Base-by-base conservation (phyloP, 2,113 vertebrate species). In the Silurus asotus region DNA sequence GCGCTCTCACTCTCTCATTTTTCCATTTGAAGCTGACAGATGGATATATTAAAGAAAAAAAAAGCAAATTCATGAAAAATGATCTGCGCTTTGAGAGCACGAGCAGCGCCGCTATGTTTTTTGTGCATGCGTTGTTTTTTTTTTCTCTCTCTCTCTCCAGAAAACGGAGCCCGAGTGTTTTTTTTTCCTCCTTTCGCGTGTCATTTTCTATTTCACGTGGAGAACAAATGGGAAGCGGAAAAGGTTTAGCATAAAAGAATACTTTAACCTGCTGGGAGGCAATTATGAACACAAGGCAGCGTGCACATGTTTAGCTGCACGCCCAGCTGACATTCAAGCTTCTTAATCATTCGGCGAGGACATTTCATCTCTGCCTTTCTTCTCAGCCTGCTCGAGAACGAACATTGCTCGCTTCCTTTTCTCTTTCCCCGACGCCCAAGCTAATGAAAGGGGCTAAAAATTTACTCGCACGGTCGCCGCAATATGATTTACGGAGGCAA, bases 261-360 rank as follows among this genome's bases (percentile, higher is more conserved):
- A 83, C 90, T 92, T 92, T 89, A 90, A 93, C 92, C 92, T 93
- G 92, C 92, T 93, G 92, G 90, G 92, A 92, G 92, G 92, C 92
- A 91, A 93, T 94, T 92, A 92, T 87, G 53, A 90, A 77, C 72
- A 72, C 83, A 87, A 55, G 85, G 90, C 89, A 83, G 86, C 84
- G 79, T 86, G 85, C 84, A 62, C 75, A 67, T 91, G 91, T 92
- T 93, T 91, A 89, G 91, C 91, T 48, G 87, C 84, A 84, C 69
- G 85, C 89, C 82, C 88, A 87, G 85, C 90, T 92, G 93, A 91
- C 93, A 93, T 91, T 93, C 92, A 92, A 89, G 90, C 88, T 84
- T 56, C 88, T 90, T 91, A 90, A 91, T 90, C 88, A 90, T 89
- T 84, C 88, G 87, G 81, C 55, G 62, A 84, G 88, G 86, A 93